Conservation (phyloP, 1,140 invertebrate genomes). For the Drosophila ohnishii region DNA sequence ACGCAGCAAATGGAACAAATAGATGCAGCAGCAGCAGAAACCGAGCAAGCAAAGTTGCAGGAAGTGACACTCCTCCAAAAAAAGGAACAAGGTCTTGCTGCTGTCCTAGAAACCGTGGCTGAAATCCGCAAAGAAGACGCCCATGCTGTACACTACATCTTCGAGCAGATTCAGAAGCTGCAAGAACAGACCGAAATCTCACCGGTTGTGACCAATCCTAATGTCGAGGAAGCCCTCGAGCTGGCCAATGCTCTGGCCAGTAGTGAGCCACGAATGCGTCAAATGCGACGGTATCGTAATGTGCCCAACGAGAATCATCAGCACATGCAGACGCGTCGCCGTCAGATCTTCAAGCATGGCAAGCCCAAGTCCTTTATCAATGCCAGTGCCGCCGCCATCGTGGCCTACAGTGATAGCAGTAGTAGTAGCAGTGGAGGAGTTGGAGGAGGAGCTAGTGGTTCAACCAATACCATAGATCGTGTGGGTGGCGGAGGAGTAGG, state of each 20-base stretch:
- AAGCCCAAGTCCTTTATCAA: constrained; percentile 55
- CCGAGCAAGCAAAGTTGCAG: neutral
- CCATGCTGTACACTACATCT: constrained; percentile 44
- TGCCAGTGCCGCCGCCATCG: constrained; percentile 46
- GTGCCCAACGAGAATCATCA: constrained; percentile 78
- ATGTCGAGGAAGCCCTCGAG: constrained; percentile 14
- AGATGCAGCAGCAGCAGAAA: neutral
- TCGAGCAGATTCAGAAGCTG: constrained; percentile 46
- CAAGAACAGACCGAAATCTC: constrained; percentile 35
- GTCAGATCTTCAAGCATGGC: constrained; percentile 59
- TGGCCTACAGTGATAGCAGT: constrained; percentile 35
- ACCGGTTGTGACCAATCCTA: neutral
- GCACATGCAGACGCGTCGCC: constrained; percentile 66
- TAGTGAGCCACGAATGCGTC: constrained; percentile 20
- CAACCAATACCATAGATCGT: neutral
- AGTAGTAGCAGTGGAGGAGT: neutral
- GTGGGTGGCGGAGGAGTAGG: constrained; percentile 3
- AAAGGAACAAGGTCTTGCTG: constrained; percentile 9
- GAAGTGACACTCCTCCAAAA: neutral
- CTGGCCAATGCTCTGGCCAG: constrained; percentile 1
- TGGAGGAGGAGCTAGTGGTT: neutral
- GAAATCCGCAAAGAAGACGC: constrained; percentile 51
- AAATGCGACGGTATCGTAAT: constrained; percentile 71
- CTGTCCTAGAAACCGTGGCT: constrained; percentile 28
- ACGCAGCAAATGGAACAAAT: constrained; percentile 6